Percentiles rank a stretch among this genome's conserved stretches.
Evolutionary conservation across 2,888 invertebrate species (phyloP).

Genomic region (Nycteola revayana): DNA sequence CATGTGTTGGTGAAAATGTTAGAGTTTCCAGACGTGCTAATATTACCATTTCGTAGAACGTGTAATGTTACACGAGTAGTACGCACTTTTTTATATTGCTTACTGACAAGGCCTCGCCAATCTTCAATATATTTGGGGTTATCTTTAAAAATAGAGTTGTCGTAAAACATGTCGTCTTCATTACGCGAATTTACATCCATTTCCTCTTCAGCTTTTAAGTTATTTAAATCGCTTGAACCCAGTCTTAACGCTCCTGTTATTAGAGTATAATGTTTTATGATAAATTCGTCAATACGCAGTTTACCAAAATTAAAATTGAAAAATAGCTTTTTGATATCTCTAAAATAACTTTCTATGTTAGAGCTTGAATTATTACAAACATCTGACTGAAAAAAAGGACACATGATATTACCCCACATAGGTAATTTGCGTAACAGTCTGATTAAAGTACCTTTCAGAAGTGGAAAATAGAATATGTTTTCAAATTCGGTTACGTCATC

Average conservation of each 20-base stretch:
- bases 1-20: constrained; percentile 8
- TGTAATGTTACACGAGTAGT: constrained; percentile 8
- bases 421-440: constrained; percentile 9
- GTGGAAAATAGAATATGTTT: constrained; percentile 7
- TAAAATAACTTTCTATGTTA: constrained; percentile 10
- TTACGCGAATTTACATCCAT: constrained; percentile 3
- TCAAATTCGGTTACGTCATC: constrained; percentile 7
- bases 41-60: constrained; percentile 7
- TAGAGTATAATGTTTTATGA: constrained; percentile 9
- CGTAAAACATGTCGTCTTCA: constrained; percentile 6
- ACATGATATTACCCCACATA: constrained; percentile 9
- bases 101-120: constrained; percentile 12
- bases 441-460: constrained; percentile 6
- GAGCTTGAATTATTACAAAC: constrained; percentile 4
- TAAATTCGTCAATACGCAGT: constrained; percentile 12
- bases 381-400: constrained; percentile 3
- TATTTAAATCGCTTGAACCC: constrained; percentile 6
- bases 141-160: constrained; percentile 11
- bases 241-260: constrained; percentile 8
- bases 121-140: constrained; percentile 11
- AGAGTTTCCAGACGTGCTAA: constrained; percentile 7
- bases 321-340: constrained; percentile 9
- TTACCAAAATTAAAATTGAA: constrained; percentile 8
- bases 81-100: constrained; percentile 4
- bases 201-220: constrained; percentile 5